Conservation (phyloP, 2,113 vertebrate species). For the Oreamnos americanus region DNA sequence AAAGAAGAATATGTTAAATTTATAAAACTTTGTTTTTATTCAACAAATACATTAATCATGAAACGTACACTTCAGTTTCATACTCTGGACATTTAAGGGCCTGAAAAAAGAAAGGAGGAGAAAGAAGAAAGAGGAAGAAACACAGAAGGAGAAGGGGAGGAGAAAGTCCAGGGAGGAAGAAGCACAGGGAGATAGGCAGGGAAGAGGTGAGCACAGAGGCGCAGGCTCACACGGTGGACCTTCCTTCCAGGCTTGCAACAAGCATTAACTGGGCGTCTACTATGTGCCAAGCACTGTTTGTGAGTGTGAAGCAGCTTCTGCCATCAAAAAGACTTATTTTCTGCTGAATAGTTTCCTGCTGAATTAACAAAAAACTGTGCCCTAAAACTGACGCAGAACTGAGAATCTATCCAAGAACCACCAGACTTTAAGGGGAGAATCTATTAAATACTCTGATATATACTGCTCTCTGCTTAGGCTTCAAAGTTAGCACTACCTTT, state of each 20-base stretch:
- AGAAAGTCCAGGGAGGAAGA: no score
- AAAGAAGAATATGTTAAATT: neutral
- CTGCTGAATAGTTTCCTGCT: neutral
- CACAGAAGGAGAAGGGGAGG: neutral
- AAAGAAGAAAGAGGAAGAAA: neutral
- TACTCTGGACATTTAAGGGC: neutral
- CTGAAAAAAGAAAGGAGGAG: neutral
- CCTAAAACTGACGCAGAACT: neutral
- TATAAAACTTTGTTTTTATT: neutral
- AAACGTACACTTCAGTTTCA: neutral
- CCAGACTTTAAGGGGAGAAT: neutral
- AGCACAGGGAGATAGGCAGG: rapidly evolving
- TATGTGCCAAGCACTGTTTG: neutral
- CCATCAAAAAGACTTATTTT: neutral
- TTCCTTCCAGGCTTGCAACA: neutral
- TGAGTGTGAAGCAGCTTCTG: neutral
- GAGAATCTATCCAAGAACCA: neutral
- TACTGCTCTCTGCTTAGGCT: neutral
- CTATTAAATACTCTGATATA: neutral
- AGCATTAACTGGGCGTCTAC: neutral
- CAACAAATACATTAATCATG: neutral
- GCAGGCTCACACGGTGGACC: rapidly evolving
- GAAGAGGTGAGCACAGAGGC: neutral
- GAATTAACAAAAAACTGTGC: neutral
- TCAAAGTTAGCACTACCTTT: neutral